A percentile compares a stretch with the other conserved stretches of the same genome.
phyloP scores from a whole-genome alignment of 2,113 vertebrate species.

The Mesitornis unicolor region DNA sequence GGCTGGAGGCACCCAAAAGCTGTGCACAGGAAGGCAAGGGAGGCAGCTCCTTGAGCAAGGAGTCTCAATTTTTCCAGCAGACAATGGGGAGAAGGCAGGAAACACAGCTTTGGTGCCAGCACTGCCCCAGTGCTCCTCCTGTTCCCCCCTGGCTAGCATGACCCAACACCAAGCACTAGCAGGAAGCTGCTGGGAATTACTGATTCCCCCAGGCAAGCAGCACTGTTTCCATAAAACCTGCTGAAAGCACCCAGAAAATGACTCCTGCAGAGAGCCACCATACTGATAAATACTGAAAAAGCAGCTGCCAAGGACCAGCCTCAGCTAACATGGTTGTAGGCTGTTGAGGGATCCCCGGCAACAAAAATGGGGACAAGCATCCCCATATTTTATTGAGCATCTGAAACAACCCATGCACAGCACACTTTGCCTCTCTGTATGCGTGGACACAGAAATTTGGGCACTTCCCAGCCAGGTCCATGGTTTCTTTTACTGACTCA shows the following conservation, averaged over 20 bases:
- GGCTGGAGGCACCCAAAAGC: not conserved
- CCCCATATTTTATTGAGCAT: fast-evolving
- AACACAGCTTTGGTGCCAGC: not conserved
- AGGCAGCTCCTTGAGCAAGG: too few species aligned
- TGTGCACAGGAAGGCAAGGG: conserved; percentile 20
- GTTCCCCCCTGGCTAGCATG: not conserved
- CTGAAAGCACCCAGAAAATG: not conserved
- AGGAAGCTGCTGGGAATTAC: not conserved
- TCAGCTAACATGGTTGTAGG: not conserved
- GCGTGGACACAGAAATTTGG: not conserved
- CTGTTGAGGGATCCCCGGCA: not conserved
- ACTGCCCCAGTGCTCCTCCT: not conserved
- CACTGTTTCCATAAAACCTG: not conserved
- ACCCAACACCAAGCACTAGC: not conserved
- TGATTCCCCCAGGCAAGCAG: not conserved
- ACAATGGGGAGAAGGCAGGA: not conserved
- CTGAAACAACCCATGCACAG: not conserved
- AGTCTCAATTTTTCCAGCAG: not conserved
- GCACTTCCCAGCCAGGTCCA: not conserved
- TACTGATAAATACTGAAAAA: not conserved
- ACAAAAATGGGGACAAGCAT: not conserved
- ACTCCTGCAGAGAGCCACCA: not conserved
- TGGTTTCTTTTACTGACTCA: not conserved
- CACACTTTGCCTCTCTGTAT: not conserved
- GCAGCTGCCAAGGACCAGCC: not conserved